Evolutionary conservation across 2,888 invertebrate species (phyloP).

Genomic region (Drosophila mimica): DNA sequence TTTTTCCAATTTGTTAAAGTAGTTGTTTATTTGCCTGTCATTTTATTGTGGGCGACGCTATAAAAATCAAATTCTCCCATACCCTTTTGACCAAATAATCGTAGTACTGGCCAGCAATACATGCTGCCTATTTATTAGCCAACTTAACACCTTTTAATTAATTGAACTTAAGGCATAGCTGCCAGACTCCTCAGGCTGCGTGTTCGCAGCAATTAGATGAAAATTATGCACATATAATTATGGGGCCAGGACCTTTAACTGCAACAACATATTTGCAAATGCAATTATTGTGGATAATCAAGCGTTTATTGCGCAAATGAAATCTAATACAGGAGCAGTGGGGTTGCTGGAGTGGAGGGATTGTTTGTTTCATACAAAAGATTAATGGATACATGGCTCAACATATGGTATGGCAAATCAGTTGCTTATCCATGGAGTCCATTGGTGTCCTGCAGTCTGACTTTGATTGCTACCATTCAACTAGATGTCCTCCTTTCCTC

Average conservation of each 20-base stretch:
- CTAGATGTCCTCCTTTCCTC: background rate
- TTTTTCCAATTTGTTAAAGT: slow-evolving; percentile 4
- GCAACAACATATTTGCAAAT: slow-evolving; percentile 64
- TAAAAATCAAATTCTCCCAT: background rate
- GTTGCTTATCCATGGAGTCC: slow-evolving; percentile 10
- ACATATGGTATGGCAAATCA: slow-evolving; percentile 25
- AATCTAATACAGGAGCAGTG: slow-evolving; percentile 30
- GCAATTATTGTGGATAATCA: slow-evolving; percentile 75
- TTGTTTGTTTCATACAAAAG: slow-evolving; percentile 7
- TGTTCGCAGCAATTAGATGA: slow-evolving; percentile 35
- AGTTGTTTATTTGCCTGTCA: slow-evolving; percentile 40
- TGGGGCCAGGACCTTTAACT: slow-evolving; percentile 37
- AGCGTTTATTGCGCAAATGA: slow-evolving; percentile 71
- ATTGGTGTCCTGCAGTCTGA: slow-evolving; percentile 2
- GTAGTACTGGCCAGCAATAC: background rate
- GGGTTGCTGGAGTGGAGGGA: background rate
- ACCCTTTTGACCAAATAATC: slow-evolving; percentile 1
- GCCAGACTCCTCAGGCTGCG: background rate
- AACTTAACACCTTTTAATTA: slow-evolving; percentile 72
- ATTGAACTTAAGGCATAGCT: slow-evolving; percentile 41
- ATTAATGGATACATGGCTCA: slow-evolving; percentile 4
- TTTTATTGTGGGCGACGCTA: background rate
- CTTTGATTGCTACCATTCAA: slow-evolving; percentile 13
- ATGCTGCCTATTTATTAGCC: slow-evolving; percentile 59
- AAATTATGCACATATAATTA: slow-evolving; percentile 60